phyloP scores from a whole-genome alignment of 1,140 invertebrate genomes.

The Heterodera carotae region DNA sequence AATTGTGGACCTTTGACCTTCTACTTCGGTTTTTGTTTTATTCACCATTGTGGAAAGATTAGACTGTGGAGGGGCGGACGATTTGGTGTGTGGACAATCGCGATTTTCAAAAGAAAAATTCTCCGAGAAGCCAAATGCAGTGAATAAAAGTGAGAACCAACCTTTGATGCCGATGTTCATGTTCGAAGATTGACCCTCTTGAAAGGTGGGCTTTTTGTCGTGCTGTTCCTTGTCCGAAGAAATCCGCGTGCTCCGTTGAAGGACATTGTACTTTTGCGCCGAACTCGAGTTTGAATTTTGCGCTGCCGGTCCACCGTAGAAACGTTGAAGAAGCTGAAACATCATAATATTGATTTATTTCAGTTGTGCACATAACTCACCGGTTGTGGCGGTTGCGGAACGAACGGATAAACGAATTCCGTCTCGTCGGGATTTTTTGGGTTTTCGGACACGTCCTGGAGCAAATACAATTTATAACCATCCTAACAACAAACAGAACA shows the following conservation, averaged over 20 bases:
- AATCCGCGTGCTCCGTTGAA: slow-evolving; percentile 40
- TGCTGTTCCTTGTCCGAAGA: slow-evolving; percentile 38
- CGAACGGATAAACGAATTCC: neutral
- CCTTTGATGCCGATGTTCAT: neutral
- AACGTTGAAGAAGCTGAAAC: slow-evolving; percentile 41
- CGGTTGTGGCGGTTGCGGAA: slow-evolving; percentile 23
- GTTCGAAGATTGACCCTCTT: neutral
- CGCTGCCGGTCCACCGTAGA: slow-evolving; percentile 3
- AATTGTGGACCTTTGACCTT: too few species aligned
- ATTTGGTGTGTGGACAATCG: too few species aligned
- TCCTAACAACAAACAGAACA: neutral
- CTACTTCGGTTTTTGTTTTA: too few species aligned
- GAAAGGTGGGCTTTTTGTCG: neutral
- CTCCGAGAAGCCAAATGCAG: too few species aligned
- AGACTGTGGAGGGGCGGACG: too few species aligned
- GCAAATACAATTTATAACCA: neutral
- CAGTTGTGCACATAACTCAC: slow-evolving; percentile 32
- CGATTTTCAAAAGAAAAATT: too few species aligned
- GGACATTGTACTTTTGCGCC: slow-evolving; percentile 43
- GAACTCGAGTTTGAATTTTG: neutral
- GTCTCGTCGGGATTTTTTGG: slow-evolving; percentile 10
- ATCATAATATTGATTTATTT: neutral
- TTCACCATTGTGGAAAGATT: too few species aligned
- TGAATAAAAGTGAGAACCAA: too few species aligned
- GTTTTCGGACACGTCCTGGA: slow-evolving; percentile 8